Percentiles rank a stretch among this genome's conserved stretches.
Evolutionary conservation across 1,140 invertebrate genomes (phyloP).

Genomic region (Ridgeia piscesae): DNA sequence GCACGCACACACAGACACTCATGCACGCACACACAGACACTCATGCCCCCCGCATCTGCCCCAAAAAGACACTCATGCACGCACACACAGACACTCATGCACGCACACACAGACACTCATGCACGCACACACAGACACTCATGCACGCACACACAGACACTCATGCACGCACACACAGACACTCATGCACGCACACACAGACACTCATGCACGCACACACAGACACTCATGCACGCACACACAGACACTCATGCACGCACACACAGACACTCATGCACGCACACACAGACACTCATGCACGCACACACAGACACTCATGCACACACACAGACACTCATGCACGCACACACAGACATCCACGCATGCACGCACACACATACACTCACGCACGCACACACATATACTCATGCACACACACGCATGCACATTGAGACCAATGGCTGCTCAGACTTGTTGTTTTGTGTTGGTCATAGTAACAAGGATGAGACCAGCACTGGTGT

Average conservation of each 20-base stretch:
- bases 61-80: not conserved
- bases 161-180: too few species aligned
- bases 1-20: too few species aligned
- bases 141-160: not conserved
- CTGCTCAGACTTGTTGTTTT: slow-evolving; percentile 58
- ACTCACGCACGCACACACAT: too few species aligned
- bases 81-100: too few species aligned
- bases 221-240: not conserved
- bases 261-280: not conserved
- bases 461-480: slow-evolving; percentile 30
- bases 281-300: not conserved
- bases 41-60: not conserved
- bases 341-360: too few species aligned
- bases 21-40: too few species aligned
- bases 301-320: not conserved
- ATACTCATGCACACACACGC: too few species aligned
- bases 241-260: not conserved
- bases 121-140: not conserved
- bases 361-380: too few species aligned
- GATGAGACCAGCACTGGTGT: slow-evolving; percentile 45
- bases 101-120: not conserved
- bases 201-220: not conserved
- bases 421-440: slow-evolving; percentile 46
- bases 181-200: not conserved
- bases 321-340: not conserved